Conservation (phyloP, 2,113 vertebrate genomes). For the Petaurus breviceps region DNA sequence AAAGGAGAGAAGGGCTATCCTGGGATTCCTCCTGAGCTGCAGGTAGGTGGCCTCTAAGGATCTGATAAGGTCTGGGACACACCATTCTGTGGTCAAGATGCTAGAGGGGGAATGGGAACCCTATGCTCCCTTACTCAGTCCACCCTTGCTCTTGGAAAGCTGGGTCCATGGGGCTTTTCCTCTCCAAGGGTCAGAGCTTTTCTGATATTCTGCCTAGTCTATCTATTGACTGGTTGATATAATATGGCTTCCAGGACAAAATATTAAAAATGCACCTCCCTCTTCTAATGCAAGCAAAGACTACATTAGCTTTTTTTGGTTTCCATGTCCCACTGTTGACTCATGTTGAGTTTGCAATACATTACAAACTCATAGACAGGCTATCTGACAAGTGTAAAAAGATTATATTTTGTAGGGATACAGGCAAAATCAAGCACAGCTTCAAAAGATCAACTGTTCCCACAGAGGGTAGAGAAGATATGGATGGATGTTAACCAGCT, state of each 20-base stretch:
- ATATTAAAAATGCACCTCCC: background rate
- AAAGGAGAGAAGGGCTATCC: slow-evolving; percentile 90
- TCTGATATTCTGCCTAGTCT: background rate
- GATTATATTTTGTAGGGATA: background rate
- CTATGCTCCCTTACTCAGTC: background rate
- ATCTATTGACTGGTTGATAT: background rate
- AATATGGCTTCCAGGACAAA: background rate
- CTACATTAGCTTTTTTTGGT: background rate
- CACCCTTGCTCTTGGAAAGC: background rate
- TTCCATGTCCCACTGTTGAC: background rate
- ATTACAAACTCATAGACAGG: background rate
- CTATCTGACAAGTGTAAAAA: background rate
- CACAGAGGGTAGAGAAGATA: background rate
- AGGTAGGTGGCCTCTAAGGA: slow-evolving; percentile 76
- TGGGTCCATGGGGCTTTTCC: background rate
- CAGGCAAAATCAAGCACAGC: background rate
- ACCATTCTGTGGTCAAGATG: background rate
- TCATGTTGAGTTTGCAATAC: background rate
- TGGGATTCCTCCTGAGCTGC: slow-evolving; percentile 87
- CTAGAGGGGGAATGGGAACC: background rate
- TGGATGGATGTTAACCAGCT: background rate
- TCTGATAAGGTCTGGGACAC: background rate
- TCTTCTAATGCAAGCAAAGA: background rate
- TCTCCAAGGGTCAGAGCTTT: background rate
- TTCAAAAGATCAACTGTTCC: background rate